Evolutionary conservation across 1,140 invertebrate species (phyloP), one percentile per base, ranked within the genome.

Genomic region (Pseudomyrmex sp.): DNA sequence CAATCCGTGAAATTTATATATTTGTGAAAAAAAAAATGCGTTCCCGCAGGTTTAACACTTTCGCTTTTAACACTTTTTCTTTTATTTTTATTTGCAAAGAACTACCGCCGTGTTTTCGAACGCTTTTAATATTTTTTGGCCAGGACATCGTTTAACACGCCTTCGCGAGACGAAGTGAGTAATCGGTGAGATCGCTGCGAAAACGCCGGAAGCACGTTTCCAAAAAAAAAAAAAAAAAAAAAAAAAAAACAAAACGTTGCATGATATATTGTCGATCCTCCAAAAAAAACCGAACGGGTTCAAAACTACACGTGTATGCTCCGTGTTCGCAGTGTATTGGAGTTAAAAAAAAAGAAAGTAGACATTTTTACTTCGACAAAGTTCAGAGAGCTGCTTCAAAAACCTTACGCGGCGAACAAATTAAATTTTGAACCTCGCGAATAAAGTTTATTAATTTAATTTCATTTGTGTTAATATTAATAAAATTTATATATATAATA

Each of bases 201-300:
- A 69, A 69, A 59, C 10, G 20, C 23, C 13, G 44, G 54, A 80
- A 70, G 15, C n/a, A n/a, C 70, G 9, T 52, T 70, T 79, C 20
- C 50, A 4, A 15, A 15, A 59, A 48, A 48, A 35, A 48, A 79
- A 18, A 18, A 18, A 48, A 58, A 35, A 48, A 79, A 15, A 59
- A 48, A 48, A 35, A 48, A 79, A 18, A 18, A 18, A 48, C 48
- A 35, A 48, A 79, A 56, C 44, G 13, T 8, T 15, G 15, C 23
- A 20, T 50, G 66, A 80, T 72, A 23, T 72, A 50, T 18, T 44
- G 65, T 79, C n/a, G 54, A 23, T 23, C n/a, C 23, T 35, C 35
- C 0, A 4, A 35, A 35, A 35, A n/a, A 80, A 70, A 70, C 15
- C 44, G 56, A 48, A 80, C 48, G 35, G 23, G 7, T 72, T 50